Conservation (phyloP, 2,888 invertebrate genomes). For the Tenthredo mesomela region DNA sequence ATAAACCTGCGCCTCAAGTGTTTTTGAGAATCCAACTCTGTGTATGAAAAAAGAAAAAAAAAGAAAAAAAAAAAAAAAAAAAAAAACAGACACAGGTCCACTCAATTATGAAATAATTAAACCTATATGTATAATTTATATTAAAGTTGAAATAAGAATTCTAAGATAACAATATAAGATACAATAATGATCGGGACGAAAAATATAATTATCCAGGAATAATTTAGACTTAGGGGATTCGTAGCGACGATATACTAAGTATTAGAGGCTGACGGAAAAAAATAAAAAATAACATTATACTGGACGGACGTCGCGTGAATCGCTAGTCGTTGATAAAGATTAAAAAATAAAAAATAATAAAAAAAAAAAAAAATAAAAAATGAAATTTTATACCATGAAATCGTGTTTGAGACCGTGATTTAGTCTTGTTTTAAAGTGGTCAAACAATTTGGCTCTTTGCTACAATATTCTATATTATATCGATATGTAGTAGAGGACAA, state of each 20-base stretch:
- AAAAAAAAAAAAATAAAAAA: not conserved
- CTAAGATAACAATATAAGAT: conserved; percentile 62
- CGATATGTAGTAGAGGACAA: conserved; percentile 26
- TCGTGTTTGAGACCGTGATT: conserved; percentile 21
- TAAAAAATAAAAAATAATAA: not conserved
- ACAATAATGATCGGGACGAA: conserved; percentile 6
- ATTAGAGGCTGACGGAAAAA: conserved; percentile 29
- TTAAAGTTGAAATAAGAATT: conserved; percentile 64
- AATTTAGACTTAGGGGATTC: conserved; percentile 45
- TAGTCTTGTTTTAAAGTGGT: conserved; percentile 52
- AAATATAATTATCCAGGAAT: conserved; percentile 51
- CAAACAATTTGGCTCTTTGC: conserved; percentile 63
- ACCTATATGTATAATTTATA: conserved; percentile 65
- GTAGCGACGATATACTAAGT: conserved; percentile 29
- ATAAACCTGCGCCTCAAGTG: conserved; percentile 48
- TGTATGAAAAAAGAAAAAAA: conserved; percentile 41
- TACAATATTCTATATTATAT: conserved; percentile 14
- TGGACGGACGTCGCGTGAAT: conserved; percentile 16
- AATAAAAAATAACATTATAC: not conserved
- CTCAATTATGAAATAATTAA: conserved; percentile 61
- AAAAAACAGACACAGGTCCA: conserved; percentile 59
- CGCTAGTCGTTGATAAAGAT: conserved; percentile 10
- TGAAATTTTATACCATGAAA: conserved; percentile 44
- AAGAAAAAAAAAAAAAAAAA: no score
- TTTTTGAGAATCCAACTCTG: conserved; percentile 51